These are phyloP conservation scores for Phymorhynchus buccinoides DNA, from an alignment of 1,140 invertebrate species.

Conservation along the genomic window DNA sequence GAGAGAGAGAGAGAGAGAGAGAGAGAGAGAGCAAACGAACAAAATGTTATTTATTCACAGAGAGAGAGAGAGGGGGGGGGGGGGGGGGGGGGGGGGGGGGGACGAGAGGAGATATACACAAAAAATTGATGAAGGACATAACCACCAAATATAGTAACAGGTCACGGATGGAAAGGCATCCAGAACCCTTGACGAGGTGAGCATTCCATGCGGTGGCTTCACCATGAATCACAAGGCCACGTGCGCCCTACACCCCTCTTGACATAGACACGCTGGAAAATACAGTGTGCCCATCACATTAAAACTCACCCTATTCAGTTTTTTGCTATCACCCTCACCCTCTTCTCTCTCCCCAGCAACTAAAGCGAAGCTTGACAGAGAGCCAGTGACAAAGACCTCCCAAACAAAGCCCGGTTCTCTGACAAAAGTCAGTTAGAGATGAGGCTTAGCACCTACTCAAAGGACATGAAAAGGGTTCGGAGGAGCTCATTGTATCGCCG, in stretches of 20 bases:
- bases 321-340: neutral
- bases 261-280: neutral
- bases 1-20: neutral
- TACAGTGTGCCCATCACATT: neutral
- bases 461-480: neutral
- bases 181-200: neutral
- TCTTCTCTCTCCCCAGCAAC: too few species aligned
- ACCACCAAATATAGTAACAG: too few species aligned
- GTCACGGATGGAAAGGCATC: neutral
- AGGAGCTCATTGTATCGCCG: neutral
- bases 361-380: neutral
- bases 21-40: neutral
- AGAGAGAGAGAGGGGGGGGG: neutral
- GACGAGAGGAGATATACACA: too few species aligned
- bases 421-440: neutral
- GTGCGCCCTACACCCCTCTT: neutral
- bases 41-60: neutral
- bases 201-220: neutral
- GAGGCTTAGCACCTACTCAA: neutral
- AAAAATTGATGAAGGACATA: too few species aligned
- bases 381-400: neutral
- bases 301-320: neutral
- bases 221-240: neutral
- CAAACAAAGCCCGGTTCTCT: neutral
- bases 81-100: neutral